Conservation (phyloP, 2,113 vertebrate species). For the Hucho hucho region DNA sequence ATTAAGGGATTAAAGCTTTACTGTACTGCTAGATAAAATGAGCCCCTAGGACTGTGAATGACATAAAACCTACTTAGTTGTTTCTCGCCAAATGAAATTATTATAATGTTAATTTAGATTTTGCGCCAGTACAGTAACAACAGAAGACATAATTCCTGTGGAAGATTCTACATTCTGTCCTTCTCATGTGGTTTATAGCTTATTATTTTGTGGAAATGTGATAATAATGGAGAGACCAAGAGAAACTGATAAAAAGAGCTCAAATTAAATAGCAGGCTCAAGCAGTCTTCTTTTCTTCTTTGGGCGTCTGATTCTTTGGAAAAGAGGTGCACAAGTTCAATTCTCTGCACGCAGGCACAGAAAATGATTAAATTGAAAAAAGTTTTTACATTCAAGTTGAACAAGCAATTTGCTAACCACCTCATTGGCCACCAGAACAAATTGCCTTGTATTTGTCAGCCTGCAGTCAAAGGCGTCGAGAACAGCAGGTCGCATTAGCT, state of each 20-base stretch:
- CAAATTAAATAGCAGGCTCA: background rate
- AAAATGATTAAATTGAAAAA: constrained; percentile 5
- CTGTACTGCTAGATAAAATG: background rate
- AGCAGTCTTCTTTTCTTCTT: background rate
- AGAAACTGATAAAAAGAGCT: background rate
- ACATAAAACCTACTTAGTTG: background rate
- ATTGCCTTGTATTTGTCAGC: background rate
- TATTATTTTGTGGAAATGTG: background rate
- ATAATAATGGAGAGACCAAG: background rate
- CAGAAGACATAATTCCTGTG: background rate
- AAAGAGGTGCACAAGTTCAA: background rate
- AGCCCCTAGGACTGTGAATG: background rate
- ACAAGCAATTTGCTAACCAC: constrained; percentile 1
- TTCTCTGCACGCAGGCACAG: background rate
- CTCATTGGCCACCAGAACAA: background rate
- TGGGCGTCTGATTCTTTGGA: background rate
- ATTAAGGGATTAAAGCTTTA: background rate
- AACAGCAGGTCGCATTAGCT: background rate
- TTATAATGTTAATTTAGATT: constrained; percentile 2
- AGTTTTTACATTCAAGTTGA: constrained; percentile 7
- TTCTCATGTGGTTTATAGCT: background rate
- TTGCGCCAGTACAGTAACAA: background rate
- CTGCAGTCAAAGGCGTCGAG: background rate
- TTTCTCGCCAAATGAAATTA: background rate
- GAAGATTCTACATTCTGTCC: background rate